Evolutionary conservation across 2,888 invertebrate genomes (phyloP), one percentile per base, ranked within the genome.

Genomic region (Drosophila seclusa): DNA sequence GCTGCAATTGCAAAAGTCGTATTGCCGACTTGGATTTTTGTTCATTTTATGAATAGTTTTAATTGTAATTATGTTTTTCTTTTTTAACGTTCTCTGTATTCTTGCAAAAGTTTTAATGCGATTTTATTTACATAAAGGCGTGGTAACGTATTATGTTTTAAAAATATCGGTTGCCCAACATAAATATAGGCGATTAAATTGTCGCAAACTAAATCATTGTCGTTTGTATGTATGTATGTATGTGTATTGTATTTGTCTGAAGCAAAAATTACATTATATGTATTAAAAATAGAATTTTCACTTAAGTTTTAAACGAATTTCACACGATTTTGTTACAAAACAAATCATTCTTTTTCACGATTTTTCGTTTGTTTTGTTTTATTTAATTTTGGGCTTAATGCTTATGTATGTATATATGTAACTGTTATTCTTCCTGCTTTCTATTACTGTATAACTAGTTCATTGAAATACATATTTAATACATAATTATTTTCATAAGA

Each of bases 71-170:
- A 4, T 24, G 45, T 45, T 24, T 24, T 45, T 42, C n/a, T 21
- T 40, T 21, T 18, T n/a, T 52, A 52, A 67, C 67, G 66, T 64
- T 45, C 45, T 62, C 58, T 73, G 58, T 61, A 50, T 42, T 54
- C 36, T 65, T 60, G 67, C 61, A 65, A 76, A 76, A 71, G 54
- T 40, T 61, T 3, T 34, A 63, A 54, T 83, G 73, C 62, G 76
- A 70, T 73, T 80, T 81, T 89, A 89, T 89, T 90, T 89, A 89
- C 89, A 89, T 85, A 90, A 89, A 87, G 87, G 73, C 81, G 58
- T 87, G 57, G 78, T 69, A 24, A 62, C 42, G 34, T 59, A 62
- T 38, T 42, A 48, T 34, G 62, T 50, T 52, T 29, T 60, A 32
- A 78, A 74, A 74, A 50, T 45, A 38, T 71, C 52, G 24, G 18